Conservation (phyloP, 1,140 invertebrate species). For the Acromyrmex charruanus region DNA sequence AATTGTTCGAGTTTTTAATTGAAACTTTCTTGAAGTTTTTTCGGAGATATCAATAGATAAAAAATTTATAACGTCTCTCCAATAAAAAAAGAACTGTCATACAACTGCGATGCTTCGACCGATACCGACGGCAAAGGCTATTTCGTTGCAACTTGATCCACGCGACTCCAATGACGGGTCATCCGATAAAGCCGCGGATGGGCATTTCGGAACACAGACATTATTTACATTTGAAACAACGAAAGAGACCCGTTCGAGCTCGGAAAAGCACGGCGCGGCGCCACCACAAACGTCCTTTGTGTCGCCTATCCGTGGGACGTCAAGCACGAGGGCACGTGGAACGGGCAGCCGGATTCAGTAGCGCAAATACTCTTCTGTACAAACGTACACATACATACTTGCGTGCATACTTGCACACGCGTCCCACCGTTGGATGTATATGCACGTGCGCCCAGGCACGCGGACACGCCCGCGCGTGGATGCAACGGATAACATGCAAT, state of each 20-base stretch:
- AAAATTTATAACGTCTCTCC: background rate
- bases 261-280: constrained; percentile 42
- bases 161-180: background rate
- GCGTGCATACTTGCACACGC: background rate
- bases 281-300: constrained; percentile 68
- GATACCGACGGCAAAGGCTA: background rate
- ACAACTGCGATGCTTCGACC: background rate
- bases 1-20: constrained; percentile 4
- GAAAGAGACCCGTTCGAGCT: constrained; percentile 32
- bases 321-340: constrained; percentile 65
- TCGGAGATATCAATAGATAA: background rate
- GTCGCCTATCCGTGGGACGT: constrained; percentile 64
- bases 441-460: background rate
- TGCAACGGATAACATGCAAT: constrained; percentile 85
- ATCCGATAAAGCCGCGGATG: constrained; percentile 2
- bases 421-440: background rate
- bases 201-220: background rate
- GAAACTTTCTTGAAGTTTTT: background rate
- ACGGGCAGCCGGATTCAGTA: constrained; percentile 70
- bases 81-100: background rate
- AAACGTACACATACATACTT: constrained; percentile 5
- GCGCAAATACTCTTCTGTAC: constrained; percentile 62
- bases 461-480: constrained; percentile 66
- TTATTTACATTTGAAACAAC: constrained; percentile 41
- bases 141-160: constrained; percentile 31